phyloP scores from a whole-genome alignment of 2,888 invertebrate genomes.

The Drosophila macrothrix region DNA sequence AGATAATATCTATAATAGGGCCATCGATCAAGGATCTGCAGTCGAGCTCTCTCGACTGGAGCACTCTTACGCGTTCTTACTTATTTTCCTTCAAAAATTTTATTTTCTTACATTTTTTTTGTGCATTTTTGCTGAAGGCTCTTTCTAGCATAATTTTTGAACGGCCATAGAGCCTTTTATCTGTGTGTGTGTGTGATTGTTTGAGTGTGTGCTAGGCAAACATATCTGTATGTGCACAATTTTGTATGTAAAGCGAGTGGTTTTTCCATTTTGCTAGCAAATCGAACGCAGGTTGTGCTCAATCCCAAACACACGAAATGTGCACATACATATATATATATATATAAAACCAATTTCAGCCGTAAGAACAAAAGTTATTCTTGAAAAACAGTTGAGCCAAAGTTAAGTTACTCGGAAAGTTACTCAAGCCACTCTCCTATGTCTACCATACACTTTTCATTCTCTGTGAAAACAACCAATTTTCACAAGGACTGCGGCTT shows the following conservation, averaged over 20 bases:
- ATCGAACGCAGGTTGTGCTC: conserved; percentile 67
- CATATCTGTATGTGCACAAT: conserved; percentile 42
- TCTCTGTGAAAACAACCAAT: not conserved
- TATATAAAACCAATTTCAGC: conserved; percentile 62
- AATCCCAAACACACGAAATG: not conserved
- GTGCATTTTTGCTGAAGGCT: conserved; percentile 55
- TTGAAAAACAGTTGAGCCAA: not conserved
- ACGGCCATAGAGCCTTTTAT: conserved; percentile 33
- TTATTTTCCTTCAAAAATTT: conserved; percentile 16
- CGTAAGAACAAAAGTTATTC: conserved; percentile 52
- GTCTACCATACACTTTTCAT: not conserved
- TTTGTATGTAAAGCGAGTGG: conserved; percentile 16
- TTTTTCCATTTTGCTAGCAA: conserved; percentile 60
- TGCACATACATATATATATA: not conserved
- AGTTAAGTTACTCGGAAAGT: conserved; percentile 11
- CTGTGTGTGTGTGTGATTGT: conserved; percentile 14
- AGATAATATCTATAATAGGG: not conserved
- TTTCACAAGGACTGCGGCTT: not conserved
- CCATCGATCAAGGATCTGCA: not conserved
- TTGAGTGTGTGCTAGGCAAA: conserved; percentile 42
- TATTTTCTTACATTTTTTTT: conserved; percentile 20
- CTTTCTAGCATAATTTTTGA: conserved; percentile 77
- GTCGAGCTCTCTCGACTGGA: not conserved
- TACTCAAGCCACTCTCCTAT: not conserved
- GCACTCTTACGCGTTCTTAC: not conserved